Percentiles rank a stretch among this genome's conserved stretches.
Evolutionary conservation across 2,797 vertebrate genomes (phyloP).

Genomic region (Limnodromus scolopaceus): DNA sequence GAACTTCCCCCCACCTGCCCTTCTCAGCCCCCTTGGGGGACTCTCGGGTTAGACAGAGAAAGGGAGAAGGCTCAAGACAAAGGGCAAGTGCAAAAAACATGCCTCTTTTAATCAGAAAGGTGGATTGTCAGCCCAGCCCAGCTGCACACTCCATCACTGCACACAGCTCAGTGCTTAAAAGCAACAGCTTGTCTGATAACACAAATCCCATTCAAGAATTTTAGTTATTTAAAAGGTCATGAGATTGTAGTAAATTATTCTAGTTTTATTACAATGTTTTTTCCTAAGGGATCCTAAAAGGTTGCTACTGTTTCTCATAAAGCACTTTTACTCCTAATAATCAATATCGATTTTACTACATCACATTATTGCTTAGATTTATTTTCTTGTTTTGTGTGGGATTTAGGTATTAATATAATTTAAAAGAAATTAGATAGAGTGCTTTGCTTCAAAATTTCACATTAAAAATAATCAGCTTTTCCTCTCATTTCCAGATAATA

Average conservation of each 20-base stretch:
- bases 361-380: conserved; percentile 60
- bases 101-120: not conserved
- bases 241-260: conserved; percentile 66
- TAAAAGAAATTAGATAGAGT: conserved; percentile 35
- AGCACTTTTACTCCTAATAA: conserved; percentile 65
- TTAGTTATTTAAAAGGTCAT: conserved; percentile 65
- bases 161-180: conserved; percentile 22
- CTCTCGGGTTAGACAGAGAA: not conserved
- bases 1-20: not conserved
- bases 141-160: not conserved
- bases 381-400: conserved; percentile 58
- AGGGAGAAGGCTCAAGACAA: not conserved
- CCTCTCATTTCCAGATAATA: not conserved
- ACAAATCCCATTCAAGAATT: conserved; percentile 48
- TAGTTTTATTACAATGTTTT: conserved; percentile 19
- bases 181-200: conserved; percentile 19
- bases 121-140: not conserved
- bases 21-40: not conserved
- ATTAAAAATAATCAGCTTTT: conserved; percentile 24
- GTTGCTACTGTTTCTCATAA: conserved; percentile 59
- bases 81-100: not conserved
- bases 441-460: not conserved
- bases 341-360: conserved; percentile 66
- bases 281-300: conserved; percentile 13
- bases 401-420: conserved; percentile 32